Base-by-base conservation (phyloP, 2,113 vertebrate genomes). In the Crocuta crocuta region DNA sequence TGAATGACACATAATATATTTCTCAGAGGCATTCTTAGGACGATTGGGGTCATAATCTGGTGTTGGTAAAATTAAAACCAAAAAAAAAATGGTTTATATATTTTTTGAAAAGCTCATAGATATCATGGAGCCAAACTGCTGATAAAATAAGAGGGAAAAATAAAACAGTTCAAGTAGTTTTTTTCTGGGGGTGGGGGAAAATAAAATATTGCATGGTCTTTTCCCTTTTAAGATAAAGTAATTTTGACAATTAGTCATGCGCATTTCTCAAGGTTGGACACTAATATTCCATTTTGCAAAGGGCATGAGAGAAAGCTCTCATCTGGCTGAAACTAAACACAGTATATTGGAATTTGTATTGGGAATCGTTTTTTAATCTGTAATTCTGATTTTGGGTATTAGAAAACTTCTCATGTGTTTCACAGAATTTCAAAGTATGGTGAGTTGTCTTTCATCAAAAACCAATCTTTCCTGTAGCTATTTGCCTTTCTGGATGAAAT, bases 401-500 rank as follows among this genome's bases (percentile, higher is more conserved):
- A 78, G 83, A 94, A 96, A 88, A 24, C 2, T 50, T 45, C 61
- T 89, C 26, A n/a, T 48, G 4, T 81, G 24, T 45, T 63, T 87
- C 70, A 39, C 1, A 82, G 70, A 78, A 76, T 63, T 89, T 94
- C 79, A 5, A 80, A 73, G n/a, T 31, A 35, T 58, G 71, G 15
- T 66, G 61, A 68, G 10, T 78, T 66, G 45, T 63, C 24, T 89
- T 74, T 70, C 33, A 87, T 50, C 81, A 68, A 94, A 88, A 79
- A 26, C 9, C 53, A 81, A 48, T n/a, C 10, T 73, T 85, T 97
- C 79, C 55, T 94, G 4, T 9, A 98, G 98, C 45, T 98, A 0
- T 45, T 85, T 79, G 48, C 39, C 43, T 98, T 99, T 95, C 92
- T 98, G 0, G 96, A 98, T 17, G 97, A 97, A n/a, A 81, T 98